These are phyloP conservation scores for Eupeodes corollae DNA, from an alignment of 1,140 invertebrate species.

Conservation along the genomic window DNA sequence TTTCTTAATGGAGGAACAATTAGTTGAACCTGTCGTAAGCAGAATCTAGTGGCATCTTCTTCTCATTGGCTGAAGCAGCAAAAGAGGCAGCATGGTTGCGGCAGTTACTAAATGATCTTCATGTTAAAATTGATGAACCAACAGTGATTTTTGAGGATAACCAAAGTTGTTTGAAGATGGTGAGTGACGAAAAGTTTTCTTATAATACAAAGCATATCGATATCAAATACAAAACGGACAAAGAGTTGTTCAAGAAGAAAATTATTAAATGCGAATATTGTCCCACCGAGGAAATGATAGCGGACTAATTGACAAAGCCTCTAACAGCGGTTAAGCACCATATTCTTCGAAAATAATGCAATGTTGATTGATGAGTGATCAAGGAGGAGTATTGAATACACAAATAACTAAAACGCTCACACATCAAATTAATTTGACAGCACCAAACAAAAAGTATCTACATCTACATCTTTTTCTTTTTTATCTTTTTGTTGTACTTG, in stretches of 20 bases:
- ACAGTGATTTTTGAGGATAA: conserved; percentile 6
- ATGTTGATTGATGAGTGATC: conserved; percentile 2
- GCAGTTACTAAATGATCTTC: conserved; percentile 5
- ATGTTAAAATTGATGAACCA: not conserved
- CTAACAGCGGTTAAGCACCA: conserved; percentile 4
- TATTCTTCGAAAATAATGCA: not conserved
- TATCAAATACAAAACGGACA: conserved; percentile 15
- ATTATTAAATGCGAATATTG: conserved; percentile 11
- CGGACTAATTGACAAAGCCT: conserved; percentile 16
- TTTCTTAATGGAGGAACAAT: conserved; percentile 7
- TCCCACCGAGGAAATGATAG: conserved; percentile 11
- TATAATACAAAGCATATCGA: conserved; percentile 23
- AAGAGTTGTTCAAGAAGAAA: conserved; percentile 11
- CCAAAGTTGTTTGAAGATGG: conserved; percentile 6
- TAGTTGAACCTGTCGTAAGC: conserved; percentile 13
- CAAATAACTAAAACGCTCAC: too few relatives aligned
- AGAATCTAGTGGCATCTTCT: conserved; percentile 11
- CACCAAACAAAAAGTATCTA: too few relatives aligned
- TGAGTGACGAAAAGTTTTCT: conserved; percentile 9
- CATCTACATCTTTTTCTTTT: too few relatives aligned
- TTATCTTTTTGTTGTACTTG: too few relatives aligned
- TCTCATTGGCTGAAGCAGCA: conserved; percentile 9
- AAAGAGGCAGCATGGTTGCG: conserved; percentile 15
- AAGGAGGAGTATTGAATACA: conserved; percentile 5
- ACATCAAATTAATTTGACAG: too few relatives aligned